These are phyloP conservation scores for Drosophila simulans DNA, from an alignment of 1,140 invertebrate genomes.

Conservation along the genomic window DNA sequence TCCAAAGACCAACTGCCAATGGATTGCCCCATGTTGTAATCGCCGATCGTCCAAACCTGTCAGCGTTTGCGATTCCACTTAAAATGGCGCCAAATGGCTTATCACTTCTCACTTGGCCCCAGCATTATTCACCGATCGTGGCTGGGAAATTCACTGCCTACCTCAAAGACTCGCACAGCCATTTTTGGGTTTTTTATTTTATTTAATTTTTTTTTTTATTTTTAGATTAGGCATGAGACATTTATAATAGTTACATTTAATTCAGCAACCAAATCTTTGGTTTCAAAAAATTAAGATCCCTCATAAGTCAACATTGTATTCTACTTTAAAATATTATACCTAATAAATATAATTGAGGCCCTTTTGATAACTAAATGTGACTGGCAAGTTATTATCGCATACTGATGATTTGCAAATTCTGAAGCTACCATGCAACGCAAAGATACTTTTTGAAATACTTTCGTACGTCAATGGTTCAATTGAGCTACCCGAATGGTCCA, in stretches of 20 bases:
- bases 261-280: no score
- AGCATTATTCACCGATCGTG: conserved; percentile 34
- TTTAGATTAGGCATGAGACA: conserved; percentile 16
- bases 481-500: no score
- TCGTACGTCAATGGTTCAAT: no score
- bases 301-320: no score
- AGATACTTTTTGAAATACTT: background rate
- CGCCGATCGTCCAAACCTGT: conserved; percentile 8
- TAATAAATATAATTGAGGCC: background rate
- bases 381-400: background rate
- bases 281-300: background rate
- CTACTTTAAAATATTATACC: background rate
- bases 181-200: background rate
- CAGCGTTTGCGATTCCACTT: conserved; percentile 20
- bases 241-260: background rate
- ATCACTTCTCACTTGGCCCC: conserved; percentile 36
- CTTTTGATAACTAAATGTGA: background rate
- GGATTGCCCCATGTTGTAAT: conserved; percentile 36
- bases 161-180: background rate
- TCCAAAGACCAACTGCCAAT: conserved; percentile 29
- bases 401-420: background rate
- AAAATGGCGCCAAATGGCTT: conserved; percentile 43
- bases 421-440: background rate
- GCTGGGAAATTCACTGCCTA: conserved; percentile 22
- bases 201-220: background rate